A percentile compares a stretch with the other conserved stretches of the same genome.
These are phyloP conservation scores for Sciaenops ocellatus DNA, from an alignment of 2,797 vertebrate genomes.

Conservation along the genomic window DNA sequence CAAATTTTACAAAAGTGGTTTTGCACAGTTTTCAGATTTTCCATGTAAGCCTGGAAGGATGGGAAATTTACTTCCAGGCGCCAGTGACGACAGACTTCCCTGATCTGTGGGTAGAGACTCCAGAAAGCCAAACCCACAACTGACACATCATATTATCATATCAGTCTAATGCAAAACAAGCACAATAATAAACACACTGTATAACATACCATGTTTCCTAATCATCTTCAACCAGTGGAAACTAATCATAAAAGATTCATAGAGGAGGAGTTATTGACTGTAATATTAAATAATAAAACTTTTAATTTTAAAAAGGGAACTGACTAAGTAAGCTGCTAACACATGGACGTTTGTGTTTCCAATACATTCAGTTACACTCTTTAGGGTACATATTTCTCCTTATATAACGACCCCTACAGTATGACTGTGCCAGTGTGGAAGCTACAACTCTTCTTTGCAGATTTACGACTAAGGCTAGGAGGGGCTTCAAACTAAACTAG, in stretches of 20 bases:
- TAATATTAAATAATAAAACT: not conserved
- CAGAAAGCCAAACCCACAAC: slow-evolving; percentile 66
- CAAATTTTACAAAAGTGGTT: slow-evolving; percentile 51
- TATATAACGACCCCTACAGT: not conserved
- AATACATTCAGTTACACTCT: not conserved
- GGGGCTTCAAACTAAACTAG: slow-evolving; percentile 18
- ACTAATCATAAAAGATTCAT: slow-evolving; percentile 25
- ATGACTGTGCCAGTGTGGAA: slow-evolving; percentile 16
- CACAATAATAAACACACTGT: slow-evolving; percentile 24
- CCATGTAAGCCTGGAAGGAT: slow-evolving; percentile 63
- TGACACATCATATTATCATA: slow-evolving; percentile 60
- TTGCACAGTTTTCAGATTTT: slow-evolving; percentile 60
- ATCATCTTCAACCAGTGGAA: slow-evolving; percentile 36
- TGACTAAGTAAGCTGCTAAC: slow-evolving; percentile 23
- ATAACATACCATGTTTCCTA: slow-evolving; percentile 11
- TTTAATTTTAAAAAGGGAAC: slow-evolving; percentile 5
- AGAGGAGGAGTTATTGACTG: not conserved
- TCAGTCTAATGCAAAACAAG: slow-evolving; percentile 50
- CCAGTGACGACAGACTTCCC: slow-evolving; percentile 64
- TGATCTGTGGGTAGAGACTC: slow-evolving; percentile 54
- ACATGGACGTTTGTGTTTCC: not conserved
- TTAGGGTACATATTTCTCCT: not conserved
- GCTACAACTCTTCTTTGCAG: slow-evolving; percentile 27
- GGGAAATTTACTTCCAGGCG: slow-evolving; percentile 62
- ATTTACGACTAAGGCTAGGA: slow-evolving; percentile 37